phyloP scores from a whole-genome alignment of 2,113 vertebrate genomes.

The Phalacrocorax pelagicus region DNA sequence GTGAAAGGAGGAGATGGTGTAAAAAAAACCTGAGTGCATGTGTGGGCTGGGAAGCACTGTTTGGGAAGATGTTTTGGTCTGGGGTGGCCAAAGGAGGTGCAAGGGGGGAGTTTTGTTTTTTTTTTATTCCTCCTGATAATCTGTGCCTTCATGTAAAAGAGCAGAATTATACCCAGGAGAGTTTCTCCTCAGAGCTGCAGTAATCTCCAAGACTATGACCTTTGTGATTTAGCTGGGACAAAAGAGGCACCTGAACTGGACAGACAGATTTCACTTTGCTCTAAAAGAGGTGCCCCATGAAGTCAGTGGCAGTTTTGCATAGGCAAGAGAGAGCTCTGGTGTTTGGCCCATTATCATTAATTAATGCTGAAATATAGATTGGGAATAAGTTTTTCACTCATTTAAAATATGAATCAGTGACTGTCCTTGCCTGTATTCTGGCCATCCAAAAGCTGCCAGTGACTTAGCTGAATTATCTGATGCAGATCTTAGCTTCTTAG shows the following conservation, averaged over 20 bases:
- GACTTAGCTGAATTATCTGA: neutral
- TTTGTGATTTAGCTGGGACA: neutral
- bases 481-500: neutral
- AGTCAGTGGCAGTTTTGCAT: neutral
- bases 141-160: neutral
- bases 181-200: neutral
- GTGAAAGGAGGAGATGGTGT: neutral
- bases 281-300: rapidly evolving
- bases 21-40: neutral
- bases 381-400: neutral
- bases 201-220: neutral
- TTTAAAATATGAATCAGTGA: neutral
- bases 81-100: neutral
- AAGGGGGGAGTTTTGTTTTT: neutral
- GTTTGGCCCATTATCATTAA: neutral
- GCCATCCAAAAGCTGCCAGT: neutral
- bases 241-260: neutral
- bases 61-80: neutral
- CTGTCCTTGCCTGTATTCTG: neutral
- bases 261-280: neutral
- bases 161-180: neutral
- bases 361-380: neutral
- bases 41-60: neutral
- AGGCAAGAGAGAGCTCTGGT: neutral
- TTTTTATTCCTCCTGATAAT: neutral